Conservation (phyloP, 2,113 vertebrate genomes). For the Ammodytes marinus region DNA sequence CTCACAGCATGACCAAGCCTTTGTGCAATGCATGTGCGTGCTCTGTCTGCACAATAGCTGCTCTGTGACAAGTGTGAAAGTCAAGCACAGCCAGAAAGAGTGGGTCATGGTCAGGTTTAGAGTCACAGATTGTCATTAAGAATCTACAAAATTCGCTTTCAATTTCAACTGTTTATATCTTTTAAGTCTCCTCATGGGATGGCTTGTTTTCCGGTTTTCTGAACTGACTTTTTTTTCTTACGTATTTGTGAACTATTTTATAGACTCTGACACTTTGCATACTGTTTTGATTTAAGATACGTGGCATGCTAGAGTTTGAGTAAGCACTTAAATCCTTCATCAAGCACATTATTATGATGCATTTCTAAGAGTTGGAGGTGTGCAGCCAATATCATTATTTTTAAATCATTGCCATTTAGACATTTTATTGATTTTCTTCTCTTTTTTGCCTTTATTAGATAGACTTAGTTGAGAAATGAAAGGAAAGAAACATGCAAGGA, state of each 20-base stretch:
- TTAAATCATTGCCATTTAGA: not conserved
- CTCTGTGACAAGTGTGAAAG: not conserved
- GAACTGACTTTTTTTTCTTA: not conserved
- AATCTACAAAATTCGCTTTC: not conserved
- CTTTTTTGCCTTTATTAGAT: not conserved
- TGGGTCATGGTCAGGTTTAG: not conserved
- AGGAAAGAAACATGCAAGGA: not conserved
- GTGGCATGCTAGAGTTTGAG: too few relatives aligned
- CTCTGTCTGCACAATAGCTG: constrained; percentile 31
- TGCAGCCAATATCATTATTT: too few relatives aligned
- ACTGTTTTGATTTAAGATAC: not conserved
- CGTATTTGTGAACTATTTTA: not conserved
- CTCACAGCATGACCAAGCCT: constrained; percentile 35
- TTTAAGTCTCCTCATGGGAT: not conserved
- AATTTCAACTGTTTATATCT: too few relatives aligned
- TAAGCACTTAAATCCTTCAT: not conserved
- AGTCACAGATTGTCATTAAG: not conserved
- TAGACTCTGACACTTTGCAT: not conserved
- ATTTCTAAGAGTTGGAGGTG: too few relatives aligned
- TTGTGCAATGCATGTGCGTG: constrained; percentile 18
- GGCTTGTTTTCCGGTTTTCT: not conserved
- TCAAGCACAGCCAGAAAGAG: not conserved
- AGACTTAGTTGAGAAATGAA: not conserved
- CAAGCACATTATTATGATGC: not conserved
- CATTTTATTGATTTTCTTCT: too few relatives aligned